phyloP scores from a whole-genome alignment of 23 tunicate species.

The Styela plicata region DNA sequence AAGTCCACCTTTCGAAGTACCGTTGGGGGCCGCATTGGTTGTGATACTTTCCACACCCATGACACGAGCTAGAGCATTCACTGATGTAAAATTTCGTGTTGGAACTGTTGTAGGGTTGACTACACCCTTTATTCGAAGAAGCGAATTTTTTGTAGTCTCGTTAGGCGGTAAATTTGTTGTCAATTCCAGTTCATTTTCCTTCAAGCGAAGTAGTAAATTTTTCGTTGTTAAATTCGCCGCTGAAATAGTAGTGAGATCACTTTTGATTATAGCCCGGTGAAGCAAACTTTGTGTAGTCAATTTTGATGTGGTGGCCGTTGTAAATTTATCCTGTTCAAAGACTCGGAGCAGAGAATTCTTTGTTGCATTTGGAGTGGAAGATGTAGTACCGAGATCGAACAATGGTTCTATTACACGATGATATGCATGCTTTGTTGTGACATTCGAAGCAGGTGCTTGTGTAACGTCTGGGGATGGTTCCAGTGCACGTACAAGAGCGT shows the following conservation, averaged over 20 bases:
- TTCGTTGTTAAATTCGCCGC: not conserved
- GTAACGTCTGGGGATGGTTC: too few relatives aligned
- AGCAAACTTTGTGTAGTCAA: not conserved
- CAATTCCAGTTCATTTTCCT: too few relatives aligned
- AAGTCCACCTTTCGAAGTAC: not conserved
- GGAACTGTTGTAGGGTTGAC: not conserved
- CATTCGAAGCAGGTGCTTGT: not conserved
- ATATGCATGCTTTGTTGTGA: not conserved
- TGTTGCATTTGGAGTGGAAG: too few relatives aligned
- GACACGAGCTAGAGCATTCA: not conserved
- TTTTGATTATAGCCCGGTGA: too few relatives aligned
- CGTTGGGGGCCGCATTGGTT: not conserved
- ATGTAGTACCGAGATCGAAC: too few relatives aligned
- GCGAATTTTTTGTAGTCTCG: not conserved
- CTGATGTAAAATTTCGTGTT: not conserved
- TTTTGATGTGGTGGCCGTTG: not conserved
- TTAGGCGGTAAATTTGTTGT: not conserved
- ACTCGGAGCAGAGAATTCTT: not conserved
- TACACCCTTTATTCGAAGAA: not conserved
- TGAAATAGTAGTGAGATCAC: not conserved
- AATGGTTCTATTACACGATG: too few relatives aligned
- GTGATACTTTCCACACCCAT: not conserved
- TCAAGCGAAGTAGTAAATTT: not conserved
- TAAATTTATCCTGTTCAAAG: not conserved
- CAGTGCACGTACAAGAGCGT: too few relatives aligned